Evolutionary conservation across 1,140 invertebrate genomes (phyloP).

Genomic region (Cydia pomonella): DNA sequence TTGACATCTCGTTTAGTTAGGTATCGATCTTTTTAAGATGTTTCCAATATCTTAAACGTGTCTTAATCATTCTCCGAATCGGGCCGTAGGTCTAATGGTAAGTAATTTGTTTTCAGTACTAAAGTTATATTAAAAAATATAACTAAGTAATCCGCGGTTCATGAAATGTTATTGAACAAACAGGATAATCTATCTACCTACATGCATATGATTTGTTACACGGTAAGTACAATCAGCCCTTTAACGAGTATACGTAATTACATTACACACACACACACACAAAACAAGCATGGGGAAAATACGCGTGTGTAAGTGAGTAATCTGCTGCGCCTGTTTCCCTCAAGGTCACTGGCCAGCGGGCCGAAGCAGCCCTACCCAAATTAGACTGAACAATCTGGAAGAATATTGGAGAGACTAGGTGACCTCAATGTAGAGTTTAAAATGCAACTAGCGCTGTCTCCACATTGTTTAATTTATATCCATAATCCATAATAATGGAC

Average conservation of each 20-base stretch:
- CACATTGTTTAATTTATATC: background rate
- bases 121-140: no score
- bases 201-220: background rate
- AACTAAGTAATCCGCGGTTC: background rate
- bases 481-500: background rate
- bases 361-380: slow-evolving; percentile 61
- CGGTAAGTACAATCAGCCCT: slow-evolving; percentile 18
- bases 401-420: slow-evolving; percentile 7
- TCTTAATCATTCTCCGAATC: no score
- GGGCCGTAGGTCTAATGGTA: no score
- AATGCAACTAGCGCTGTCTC: background rate
- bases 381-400: slow-evolving; percentile 39
- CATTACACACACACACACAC: slow-evolving; percentile 26
- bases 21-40: no score
- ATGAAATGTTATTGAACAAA: background rate
- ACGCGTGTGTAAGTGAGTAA: slow-evolving; percentile 53
- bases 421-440: background rate
- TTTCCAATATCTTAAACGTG: no score
- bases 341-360: slow-evolving; percentile 74
- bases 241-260: background rate
- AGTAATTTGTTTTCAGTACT: no score
- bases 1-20: no score
- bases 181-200: background rate
- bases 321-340: slow-evolving; percentile 44
- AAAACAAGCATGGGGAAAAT: slow-evolving; percentile 26